phyloP scores from a whole-genome alignment of 2,888 invertebrate genomes.

The Microdon myrmicae region DNA sequence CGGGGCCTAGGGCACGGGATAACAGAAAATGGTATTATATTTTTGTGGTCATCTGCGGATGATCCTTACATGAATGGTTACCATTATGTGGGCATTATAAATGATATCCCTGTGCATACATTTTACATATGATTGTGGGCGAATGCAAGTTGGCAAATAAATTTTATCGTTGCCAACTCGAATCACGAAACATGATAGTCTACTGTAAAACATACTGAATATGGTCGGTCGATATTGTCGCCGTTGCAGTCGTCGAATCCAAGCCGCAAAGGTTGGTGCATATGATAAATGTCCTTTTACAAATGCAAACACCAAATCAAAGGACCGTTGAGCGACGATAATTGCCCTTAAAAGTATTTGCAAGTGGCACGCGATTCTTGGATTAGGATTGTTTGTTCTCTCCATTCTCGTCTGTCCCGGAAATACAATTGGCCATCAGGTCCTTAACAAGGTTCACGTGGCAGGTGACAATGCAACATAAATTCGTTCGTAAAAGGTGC shows the following conservation, averaged over 20 bases:
- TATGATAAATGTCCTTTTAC: conserved; percentile 46
- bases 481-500: conserved; percentile 4
- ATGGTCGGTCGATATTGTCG: conserved; percentile 31
- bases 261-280: no score
- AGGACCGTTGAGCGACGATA: conserved; percentile 40
- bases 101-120: conserved; percentile 17
- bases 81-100: conserved; percentile 21
- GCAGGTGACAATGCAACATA: background rate
- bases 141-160: conserved; percentile 32
- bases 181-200: conserved; percentile 47
- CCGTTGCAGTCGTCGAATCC: conserved; percentile 35
- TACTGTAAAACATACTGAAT: conserved; percentile 32
- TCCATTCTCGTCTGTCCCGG: background rate
- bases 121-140: conserved; percentile 1
- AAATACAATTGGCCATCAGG: background rate
- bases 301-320: conserved; percentile 46
- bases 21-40: conserved; percentile 12
- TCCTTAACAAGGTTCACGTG: conserved; percentile 1
- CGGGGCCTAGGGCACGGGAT: conserved; percentile 2
- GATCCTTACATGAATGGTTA: conserved; percentile 27
- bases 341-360: conserved; percentile 42
- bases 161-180: conserved; percentile 36
- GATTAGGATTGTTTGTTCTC: conserved; percentile 20
- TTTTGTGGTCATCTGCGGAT: conserved; percentile 25
- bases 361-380: conserved; percentile 40